Evolutionary conservation across 2,113 vertebrate genomes (phyloP).

Genomic region (Phoxinus phoxinus): DNA sequence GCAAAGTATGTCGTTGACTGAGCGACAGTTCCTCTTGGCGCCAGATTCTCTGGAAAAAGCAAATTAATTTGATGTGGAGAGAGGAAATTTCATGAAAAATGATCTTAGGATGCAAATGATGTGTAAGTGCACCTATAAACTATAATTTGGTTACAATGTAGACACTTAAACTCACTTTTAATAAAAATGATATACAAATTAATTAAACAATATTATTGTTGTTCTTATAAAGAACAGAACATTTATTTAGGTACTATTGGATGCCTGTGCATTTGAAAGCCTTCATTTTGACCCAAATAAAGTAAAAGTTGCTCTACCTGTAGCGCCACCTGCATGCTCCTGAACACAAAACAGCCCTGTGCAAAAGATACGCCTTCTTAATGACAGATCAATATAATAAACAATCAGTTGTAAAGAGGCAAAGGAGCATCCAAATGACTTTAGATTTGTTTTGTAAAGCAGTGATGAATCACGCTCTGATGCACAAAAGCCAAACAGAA

Average conservation of each 20-base stretch:
- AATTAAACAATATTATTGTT: background rate
- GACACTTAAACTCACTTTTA: no score
- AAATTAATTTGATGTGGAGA: background rate
- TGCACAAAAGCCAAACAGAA: background rate
- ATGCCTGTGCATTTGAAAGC: background rate
- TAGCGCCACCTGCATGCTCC: background rate
- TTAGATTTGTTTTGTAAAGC: slow-evolving; percentile 4
- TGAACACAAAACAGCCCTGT: background rate
- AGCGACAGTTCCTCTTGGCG: background rate
- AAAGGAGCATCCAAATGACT: background rate
- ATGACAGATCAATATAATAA: background rate
- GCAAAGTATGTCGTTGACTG: background rate
- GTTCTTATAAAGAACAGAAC: background rate
- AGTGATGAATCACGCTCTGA: background rate
- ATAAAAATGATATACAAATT: background rate
- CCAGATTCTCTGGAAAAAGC: background rate
- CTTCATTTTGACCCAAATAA: background rate
- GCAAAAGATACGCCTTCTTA: background rate
- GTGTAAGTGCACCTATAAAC: no score
- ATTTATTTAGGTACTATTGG: background rate
- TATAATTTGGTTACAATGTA: no score
- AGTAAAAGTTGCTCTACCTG: background rate
- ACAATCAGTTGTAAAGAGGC: background rate
- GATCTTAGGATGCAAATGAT: no score
- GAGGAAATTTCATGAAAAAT: background rate